Evolutionary conservation across 2,888 invertebrate genomes (phyloP), one percentile per base, ranked within the genome.

Genomic region (Gastrophysa polygoni): DNA sequence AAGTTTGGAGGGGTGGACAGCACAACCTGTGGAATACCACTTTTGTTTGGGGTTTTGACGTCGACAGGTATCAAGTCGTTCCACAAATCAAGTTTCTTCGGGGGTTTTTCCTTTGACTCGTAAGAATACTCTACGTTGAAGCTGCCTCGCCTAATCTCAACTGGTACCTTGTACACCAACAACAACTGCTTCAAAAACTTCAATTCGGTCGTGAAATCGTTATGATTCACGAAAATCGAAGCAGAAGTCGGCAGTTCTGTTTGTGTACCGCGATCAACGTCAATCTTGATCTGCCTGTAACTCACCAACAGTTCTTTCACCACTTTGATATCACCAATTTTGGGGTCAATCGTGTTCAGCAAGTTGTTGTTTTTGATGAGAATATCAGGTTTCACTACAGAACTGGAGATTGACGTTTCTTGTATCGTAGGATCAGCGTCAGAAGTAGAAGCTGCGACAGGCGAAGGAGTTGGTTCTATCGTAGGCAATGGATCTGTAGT

Each of bases 371-470:
- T 67, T 58, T 65, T 64, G 18, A 72, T 66, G 16, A 46, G 50
- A 11, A 73, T 64, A 38, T 68, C 62, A 1, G 70, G 68, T 50
- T 38, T 62, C 11, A 70, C 64, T 18, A 68, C 50, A 1, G 67
- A 59, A 38, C 60, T 57, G 1, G 60, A 59, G 32, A 58, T 29
- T 4, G 24, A n/a, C 21, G 28, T 28, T 48, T 49, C 49, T 51
- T 44, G 34, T 18, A n/a, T 17, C n/a, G 18, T 10, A 49, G 29
- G 16, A 1, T 6, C 14, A 11, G 29, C 1, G 11, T 5, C 34
- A 6, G 18, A 7, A 34, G 51, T 5, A 16, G 16, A 17, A 14
- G 49, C 16, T 17, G 49, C 8, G 18, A 11, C 10, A 14, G 21
- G 7, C 1, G 50, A 8, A 38, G 38, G 7, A 38, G 34, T 21